Conservation (phyloP, 2,888 invertebrate species). For the Stenodera caucasica region DNA sequence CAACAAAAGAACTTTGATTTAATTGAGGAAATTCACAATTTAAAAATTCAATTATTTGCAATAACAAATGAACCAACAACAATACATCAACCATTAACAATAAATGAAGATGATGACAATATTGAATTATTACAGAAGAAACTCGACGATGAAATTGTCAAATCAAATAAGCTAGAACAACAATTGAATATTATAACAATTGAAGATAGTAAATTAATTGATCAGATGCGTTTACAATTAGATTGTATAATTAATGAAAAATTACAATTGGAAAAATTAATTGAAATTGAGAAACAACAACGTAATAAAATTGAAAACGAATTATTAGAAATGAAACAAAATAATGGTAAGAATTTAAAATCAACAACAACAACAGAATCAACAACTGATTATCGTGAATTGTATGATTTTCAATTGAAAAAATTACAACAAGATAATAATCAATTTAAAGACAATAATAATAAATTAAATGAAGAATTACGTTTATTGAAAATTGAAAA, state of each 20-base stretch:
- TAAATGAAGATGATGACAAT: no score
- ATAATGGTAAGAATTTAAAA: no score
- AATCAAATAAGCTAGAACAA: background rate
- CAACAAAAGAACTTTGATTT: slow-evolving; percentile 54
- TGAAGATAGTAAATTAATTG: slow-evolving; percentile 68
- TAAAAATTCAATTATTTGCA: slow-evolving; percentile 48
- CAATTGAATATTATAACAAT: slow-evolving; percentile 53
- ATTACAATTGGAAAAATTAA: slow-evolving; percentile 63
- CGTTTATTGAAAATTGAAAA: slow-evolving; percentile 2
- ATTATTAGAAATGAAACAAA: slow-evolving; percentile 38
- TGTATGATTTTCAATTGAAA: slow-evolving; percentile 3
- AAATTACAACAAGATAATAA: slow-evolving; percentile 14
- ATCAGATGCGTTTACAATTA: slow-evolving; percentile 65
- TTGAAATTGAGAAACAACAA: slow-evolving; percentile 60
- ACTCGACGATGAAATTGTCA: slow-evolving; percentile 13
- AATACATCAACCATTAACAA: slow-evolving; percentile 34
- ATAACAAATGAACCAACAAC: slow-evolving; percentile 54
- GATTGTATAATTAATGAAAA: slow-evolving; percentile 68
- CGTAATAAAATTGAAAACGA: slow-evolving; percentile 50
- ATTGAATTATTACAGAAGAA: slow-evolving; percentile 52
- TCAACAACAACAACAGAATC: slow-evolving; percentile 21
- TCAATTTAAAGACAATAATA: background rate
- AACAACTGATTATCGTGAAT: slow-evolving; percentile 8
- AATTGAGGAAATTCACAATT: slow-evolving; percentile 46
- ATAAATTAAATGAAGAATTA: background rate